These are phyloP conservation scores for Denticeps clupeoides DNA, from an alignment of 2,797 vertebrate genomes.

Conservation along the genomic window DNA sequence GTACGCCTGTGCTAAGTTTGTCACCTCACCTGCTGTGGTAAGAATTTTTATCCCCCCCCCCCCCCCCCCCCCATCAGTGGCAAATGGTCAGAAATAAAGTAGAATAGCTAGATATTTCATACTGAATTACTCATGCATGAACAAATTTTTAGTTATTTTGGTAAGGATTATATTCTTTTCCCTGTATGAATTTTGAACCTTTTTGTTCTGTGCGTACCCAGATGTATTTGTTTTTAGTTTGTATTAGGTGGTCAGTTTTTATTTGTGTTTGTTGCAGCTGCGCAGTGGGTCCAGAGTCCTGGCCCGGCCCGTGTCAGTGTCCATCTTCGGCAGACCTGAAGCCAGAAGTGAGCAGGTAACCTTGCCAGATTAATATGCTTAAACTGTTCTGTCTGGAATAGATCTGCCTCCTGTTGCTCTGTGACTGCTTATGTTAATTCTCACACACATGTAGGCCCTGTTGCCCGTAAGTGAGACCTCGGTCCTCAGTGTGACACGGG, in stretches of 20 bases:
- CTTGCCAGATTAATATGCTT: not conserved
- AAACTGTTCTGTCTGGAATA: not conserved
- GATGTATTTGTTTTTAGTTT: too few species aligned
- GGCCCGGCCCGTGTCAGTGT: constrained; percentile 63
- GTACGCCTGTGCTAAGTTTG: constrained; percentile 65
- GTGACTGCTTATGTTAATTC: not conserved
- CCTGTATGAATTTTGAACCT: too few species aligned
- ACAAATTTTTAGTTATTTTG: too few species aligned
- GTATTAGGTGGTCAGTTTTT: constrained; percentile 12
- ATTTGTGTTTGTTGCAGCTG: constrained; percentile 49
- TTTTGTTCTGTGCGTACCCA: too few species aligned
- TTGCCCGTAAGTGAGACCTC: constrained; percentile 45
- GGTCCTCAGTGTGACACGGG: constrained; percentile 45
- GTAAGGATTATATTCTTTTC: too few species aligned
- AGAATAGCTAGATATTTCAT: too few species aligned
- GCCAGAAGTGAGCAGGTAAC: constrained; percentile 61
- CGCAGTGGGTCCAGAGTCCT: constrained; percentile 68
- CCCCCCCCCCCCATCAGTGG: too few species aligned
- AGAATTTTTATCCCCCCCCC: too few species aligned
- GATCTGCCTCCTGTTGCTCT: too few species aligned
- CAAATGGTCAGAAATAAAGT: too few species aligned
- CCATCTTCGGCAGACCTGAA: constrained; percentile 62
- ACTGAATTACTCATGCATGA: too few species aligned
- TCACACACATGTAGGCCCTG: constrained; percentile 31
- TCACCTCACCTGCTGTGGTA: constrained; percentile 64